These are phyloP conservation scores for Drosophila quadrilineata DNA, from an alignment of 1,140 invertebrate genomes.

Conservation along the genomic window DNA sequence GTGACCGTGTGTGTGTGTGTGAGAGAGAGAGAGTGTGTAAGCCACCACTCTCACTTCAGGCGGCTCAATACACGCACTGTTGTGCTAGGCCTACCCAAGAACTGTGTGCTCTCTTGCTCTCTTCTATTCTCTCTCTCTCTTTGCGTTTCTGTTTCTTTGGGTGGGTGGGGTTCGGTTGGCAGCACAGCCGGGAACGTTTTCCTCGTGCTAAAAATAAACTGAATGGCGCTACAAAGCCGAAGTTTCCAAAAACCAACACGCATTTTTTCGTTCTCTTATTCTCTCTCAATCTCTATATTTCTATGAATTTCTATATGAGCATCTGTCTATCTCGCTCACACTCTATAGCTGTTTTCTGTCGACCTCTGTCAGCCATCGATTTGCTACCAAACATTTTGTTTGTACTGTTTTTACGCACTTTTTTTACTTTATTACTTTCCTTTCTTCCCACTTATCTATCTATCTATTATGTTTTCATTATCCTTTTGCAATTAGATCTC, in stretches of 20 bases:
- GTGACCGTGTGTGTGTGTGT: too few relatives aligned
- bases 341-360: neutral
- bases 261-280: constrained; percentile 3
- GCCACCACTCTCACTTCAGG: constrained; percentile 10
- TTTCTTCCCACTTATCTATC: too few relatives aligned
- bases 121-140: constrained; percentile 7
- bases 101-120: too few relatives aligned
- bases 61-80: constrained; percentile 54
- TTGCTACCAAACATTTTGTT: constrained; percentile 18
- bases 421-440: neutral
- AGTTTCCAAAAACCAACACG: constrained; percentile 5
- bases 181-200: constrained; percentile 16
- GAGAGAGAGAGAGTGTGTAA: too few relatives aligned
- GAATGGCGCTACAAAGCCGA: neutral
- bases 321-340: neutral
- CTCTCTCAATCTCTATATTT: constrained; percentile 10
- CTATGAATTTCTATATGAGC: constrained; percentile 1
- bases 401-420: constrained; percentile 13
- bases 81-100: constrained; percentile 61
- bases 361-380: constrained; percentile 1
- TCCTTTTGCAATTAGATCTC: too few relatives aligned
- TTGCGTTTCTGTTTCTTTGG: neutral
- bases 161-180: too few relatives aligned
- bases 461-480: too few relatives aligned
- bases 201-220: constrained; percentile 70